Evolutionary conservation across 2,888 invertebrate genomes (phyloP).

Genomic region (Ethmia dodecea): DNA sequence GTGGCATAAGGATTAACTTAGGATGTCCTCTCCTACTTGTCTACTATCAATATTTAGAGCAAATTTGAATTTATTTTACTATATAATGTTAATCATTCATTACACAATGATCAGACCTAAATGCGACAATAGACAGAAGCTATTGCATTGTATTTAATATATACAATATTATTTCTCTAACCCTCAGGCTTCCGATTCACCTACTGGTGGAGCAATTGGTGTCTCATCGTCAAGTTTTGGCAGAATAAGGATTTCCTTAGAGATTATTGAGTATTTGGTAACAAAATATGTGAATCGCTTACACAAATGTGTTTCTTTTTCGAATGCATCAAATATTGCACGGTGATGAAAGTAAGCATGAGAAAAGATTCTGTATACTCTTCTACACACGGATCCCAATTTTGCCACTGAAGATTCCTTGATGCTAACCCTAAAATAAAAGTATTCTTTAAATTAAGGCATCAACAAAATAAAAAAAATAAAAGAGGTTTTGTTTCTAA

Average conservation of each 20-base stretch:
- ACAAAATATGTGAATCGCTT: conserved; percentile 98
- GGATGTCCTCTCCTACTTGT: no score
- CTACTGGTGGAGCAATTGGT: conserved; percentile 72
- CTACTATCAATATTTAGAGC: no score
- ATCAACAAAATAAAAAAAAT: not conserved
- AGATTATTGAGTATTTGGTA: conserved; percentile 98
- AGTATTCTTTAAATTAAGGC: no score
- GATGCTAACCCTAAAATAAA: conserved; percentile 95
- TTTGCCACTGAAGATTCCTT: conserved; percentile 99
- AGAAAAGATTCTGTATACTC: conserved; percentile 99
- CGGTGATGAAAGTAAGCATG: conserved; percentile 99
- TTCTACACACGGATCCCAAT: conserved; percentile 97
- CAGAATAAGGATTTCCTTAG: conserved; percentile 98
- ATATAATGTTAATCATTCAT: no score
- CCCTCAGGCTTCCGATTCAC: conserved; percentile 71
- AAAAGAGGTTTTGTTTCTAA: conserved; percentile 37
- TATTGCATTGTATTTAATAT: conserved; percentile 23
- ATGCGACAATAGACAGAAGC: conserved; percentile 13
- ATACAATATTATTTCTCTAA: no score
- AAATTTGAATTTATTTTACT: no score
- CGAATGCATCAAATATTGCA: conserved; percentile 97
- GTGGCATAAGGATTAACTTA: no score
- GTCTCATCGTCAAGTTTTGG: conserved; percentile 93
- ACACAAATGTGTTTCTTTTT: conserved; percentile 96
- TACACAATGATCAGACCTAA: no score